Evolutionary conservation across 2,888 invertebrate species (phyloP).

Genomic region (Pterobdella sp.): DNA sequence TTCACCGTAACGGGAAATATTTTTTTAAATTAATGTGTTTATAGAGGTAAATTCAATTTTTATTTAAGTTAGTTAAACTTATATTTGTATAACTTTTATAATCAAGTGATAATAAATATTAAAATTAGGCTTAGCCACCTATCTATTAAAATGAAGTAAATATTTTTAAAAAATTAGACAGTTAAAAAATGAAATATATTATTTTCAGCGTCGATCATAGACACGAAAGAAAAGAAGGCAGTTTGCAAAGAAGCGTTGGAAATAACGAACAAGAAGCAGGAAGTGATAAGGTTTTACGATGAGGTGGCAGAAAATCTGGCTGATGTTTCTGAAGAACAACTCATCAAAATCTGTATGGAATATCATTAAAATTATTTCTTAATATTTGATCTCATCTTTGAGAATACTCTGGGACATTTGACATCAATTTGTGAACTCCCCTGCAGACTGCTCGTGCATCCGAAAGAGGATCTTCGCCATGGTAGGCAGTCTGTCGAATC

Average conservation of each 20-base stretch:
- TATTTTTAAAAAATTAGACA: too few species aligned
- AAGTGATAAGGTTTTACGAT: neutral
- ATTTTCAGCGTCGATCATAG: neutral
- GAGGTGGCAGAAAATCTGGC: neutral
- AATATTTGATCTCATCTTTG: neutral
- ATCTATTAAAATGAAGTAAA: too few species aligned
- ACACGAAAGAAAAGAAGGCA: slow-evolving; percentile 3
- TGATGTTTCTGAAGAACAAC: neutral
- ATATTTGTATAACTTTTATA: too few species aligned
- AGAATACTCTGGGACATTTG: neutral
- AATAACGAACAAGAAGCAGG: neutral
- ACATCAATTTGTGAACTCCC: neutral
- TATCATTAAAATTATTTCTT: neutral
- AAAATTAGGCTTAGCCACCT: too few species aligned
- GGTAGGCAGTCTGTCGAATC: neutral
- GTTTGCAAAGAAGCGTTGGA: neutral
- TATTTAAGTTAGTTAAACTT: too few species aligned
- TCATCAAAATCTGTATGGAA: neutral
- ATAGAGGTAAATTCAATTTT: too few species aligned
- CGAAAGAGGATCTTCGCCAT: neutral
- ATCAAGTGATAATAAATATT: too few species aligned
- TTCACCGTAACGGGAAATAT: too few species aligned
- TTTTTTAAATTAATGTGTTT: too few species aligned
- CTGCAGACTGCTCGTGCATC: neutral
- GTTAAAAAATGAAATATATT: too few species aligned